A percentile compares a stretch with the other conserved stretches of the same genome.
phyloP scores from a whole-genome alignment of 2,113 vertebrate species.

The Leptosomus discolor region DNA sequence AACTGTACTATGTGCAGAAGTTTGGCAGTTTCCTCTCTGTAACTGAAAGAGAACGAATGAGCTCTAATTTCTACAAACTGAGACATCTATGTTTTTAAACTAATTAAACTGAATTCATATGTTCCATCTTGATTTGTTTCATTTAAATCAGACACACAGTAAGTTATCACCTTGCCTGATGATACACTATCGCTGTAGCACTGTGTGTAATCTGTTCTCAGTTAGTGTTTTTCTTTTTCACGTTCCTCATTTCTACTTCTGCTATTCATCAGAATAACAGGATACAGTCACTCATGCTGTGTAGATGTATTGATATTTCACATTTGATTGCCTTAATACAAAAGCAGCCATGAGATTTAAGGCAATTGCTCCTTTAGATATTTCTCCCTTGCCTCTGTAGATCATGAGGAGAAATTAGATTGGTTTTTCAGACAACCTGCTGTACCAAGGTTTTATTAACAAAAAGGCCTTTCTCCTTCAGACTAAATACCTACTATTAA shows the following conservation, averaged over 20 bases:
- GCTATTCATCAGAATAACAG: not conserved
- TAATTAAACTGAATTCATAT: not conserved
- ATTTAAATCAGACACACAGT: not conserved
- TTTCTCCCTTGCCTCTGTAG: not conserved
- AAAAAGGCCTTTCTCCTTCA: not conserved
- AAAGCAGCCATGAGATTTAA: constrained; percentile 4
- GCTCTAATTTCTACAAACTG: not conserved
- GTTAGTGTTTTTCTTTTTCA: not conserved
- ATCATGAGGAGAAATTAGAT: not conserved
- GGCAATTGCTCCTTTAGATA: not conserved
- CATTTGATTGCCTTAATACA: not conserved
- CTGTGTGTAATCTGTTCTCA: not conserved
- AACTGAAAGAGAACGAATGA: not conserved
- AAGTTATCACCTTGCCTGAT: not conserved
- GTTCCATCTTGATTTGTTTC: not conserved
- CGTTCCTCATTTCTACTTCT: not conserved
- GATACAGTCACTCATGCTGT: not conserved
- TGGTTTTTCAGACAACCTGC: not conserved
- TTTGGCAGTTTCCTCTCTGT: not conserved
- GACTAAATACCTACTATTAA: not conserved
- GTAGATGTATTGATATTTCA: constrained; percentile 1
- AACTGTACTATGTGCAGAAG: not conserved
- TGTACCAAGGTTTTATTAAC: not conserved
- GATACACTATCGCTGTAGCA: not conserved
- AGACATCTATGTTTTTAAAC: not conserved